Base-by-base conservation (phyloP, 1,140 invertebrate species). In the Drosophila sucinea region DNA sequence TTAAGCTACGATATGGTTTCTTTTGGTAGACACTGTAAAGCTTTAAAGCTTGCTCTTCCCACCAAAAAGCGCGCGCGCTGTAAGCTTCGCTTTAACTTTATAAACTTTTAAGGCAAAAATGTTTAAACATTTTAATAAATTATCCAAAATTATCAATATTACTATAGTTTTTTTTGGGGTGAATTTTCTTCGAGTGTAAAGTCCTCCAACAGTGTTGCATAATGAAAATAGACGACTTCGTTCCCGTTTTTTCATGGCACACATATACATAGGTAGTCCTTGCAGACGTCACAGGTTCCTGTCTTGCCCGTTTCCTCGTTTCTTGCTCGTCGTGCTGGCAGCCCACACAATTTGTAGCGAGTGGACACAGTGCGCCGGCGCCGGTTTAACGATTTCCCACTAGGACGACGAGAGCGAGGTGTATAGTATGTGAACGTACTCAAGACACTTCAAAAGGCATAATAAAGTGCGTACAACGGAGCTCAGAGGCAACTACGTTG, bases 371-470 rank as follows among this genome's bases (percentile, higher is more conserved):
- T 57, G 84, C 84, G 84, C 69, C 57, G 61, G 58, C 69, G 84
- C 84, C 55, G 67, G 41, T 73, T 89, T 89, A 89, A 89, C 77
- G 84, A 89, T 89, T 89, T 80, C 58, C 70, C 67, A 65, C 70
- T 27, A 58, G 35, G 32, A 67, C 63, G 25, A 60, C 60, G 69
- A 66, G 81, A 70, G 17, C 17, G 40, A 41, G 40, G n/a, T 41
- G n/a, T 41, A 41, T n/a, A 41, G n/a, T 41, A 41, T 3, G 10
- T 2, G 47, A 67, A 76, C 66, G 17, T 25, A 35, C 60, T 73
- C 54, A 77, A 72, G 70, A 56, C 63, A 69, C 54, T 79, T 60
- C 17, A 27, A 76, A 77, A 72, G 70, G 70, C 77, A 89, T 84
- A 78, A 79, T 89, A 81, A 75, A 71, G 73, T 51, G 44, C 44